phyloP scores from a whole-genome alignment of 2,113 vertebrate genomes.

The Carettochelys insculpta region DNA sequence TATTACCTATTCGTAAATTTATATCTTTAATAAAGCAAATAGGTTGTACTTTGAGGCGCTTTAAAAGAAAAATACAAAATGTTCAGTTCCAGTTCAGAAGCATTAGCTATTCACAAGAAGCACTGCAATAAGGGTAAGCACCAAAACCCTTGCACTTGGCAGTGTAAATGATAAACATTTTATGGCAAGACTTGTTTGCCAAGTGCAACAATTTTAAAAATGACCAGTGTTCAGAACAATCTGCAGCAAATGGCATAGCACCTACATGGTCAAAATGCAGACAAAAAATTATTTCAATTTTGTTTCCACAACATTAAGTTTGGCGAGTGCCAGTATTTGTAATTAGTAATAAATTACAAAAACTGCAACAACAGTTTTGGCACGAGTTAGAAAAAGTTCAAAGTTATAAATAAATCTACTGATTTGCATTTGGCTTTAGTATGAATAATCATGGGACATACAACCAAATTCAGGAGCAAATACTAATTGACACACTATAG shows the following conservation, averaged over 20 bases:
- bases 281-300: constrained; percentile 52
- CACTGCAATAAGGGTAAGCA: constrained; percentile 76
- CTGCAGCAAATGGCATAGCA: constrained; percentile 79
- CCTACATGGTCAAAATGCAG: constrained; percentile 70
- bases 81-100: constrained; percentile 85
- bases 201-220: constrained; percentile 75
- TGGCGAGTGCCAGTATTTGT: constrained; percentile 62
- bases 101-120: constrained; percentile 79
- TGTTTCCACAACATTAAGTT: constrained; percentile 54
- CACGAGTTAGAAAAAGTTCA: constrained; percentile 63
- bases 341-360: constrained; percentile 62
- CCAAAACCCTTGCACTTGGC: constrained; percentile 74
- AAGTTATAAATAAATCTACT: constrained; percentile 37
- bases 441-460: constrained; percentile 47
- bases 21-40: constrained; percentile 87
- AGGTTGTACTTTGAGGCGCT: constrained; percentile 85
- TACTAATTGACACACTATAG: constrained; percentile 66
- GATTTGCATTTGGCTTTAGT: constrained; percentile 63
- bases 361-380: constrained; percentile 62
- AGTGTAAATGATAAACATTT: constrained; percentile 64
- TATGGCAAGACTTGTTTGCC: constrained; percentile 75
- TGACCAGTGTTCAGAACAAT: constrained; percentile 78
- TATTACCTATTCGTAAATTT: constrained; percentile 81
- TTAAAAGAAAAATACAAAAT: constrained; percentile 87
- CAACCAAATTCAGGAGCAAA: constrained; percentile 59